Evolutionary conservation across 2,797 vertebrate genomes (phyloP), one percentile per base, ranked within the genome.

Genomic region (Gymnothorax reevesii): DNA sequence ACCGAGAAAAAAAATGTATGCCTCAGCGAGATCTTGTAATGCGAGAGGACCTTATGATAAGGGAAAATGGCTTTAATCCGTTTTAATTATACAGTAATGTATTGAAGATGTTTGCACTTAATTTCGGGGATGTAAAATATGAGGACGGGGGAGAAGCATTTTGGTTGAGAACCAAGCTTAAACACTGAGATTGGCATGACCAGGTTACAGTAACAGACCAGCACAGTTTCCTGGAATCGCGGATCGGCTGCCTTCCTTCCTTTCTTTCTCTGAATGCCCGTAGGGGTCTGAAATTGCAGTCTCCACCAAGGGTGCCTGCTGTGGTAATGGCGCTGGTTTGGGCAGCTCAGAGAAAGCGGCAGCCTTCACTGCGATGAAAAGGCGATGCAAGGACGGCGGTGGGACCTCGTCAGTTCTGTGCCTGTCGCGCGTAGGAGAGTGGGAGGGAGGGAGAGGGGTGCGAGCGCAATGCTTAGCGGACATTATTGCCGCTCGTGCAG

Each of bases 391-490:
- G 3, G 82, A 86, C 77, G 20, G 85, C 60, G 33, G 75, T 87
- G 85, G 87, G 86, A 82, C 62, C 85, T 87, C 73, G 75, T 86
- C 73, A 62, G 88, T 25, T 62, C 54, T 57, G n/a, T 22, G 77
- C n/a, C 75, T 69, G 83, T 88, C 88, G 86, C 66, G 84, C 62
- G 86, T 55, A 62, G 42, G 84, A 84, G 87, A 57, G 87, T 87
- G 73, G 88, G 89, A 89, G 89, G 84, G 83, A 86, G 83, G 92
- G 64, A 87, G 7, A 33, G 73, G 71, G 25, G 66, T 49, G 54
- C 57, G n/a, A 57, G 6, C 13, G 33, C 33, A 42, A 42, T 83
- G 80, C 9, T 9, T 13, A 62, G 66, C 66, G 25, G 7, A 25
- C n/a, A 8, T 2, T 7, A 4, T 22, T 71, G 25, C 1, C 7